Evolutionary conservation across 1,140 invertebrate genomes (phyloP).

Genomic region (Gryllus bimaculatus): DNA sequence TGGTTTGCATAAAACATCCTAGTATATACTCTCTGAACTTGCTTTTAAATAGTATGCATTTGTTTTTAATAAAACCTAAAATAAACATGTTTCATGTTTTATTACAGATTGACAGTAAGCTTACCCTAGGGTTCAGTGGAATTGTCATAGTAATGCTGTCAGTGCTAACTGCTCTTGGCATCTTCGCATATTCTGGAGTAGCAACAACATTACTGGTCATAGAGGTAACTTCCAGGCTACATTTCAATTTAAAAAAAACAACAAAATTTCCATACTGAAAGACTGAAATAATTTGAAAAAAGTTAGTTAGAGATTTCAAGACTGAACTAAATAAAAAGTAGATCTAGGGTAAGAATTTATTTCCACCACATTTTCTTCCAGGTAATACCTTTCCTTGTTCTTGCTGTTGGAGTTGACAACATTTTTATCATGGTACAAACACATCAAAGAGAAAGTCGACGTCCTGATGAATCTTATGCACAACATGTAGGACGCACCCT

Average conservation of each 20-base stretch:
- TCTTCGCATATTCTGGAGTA: constrained; percentile 70
- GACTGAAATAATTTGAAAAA: no score
- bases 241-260: no score
- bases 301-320: no score
- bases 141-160: constrained; percentile 77
- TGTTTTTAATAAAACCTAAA: no score
- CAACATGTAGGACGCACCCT: constrained; percentile 65
- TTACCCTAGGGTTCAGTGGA: constrained; percentile 69
- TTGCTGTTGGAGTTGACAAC: constrained; percentile 91
- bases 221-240: constrained; percentile 42
- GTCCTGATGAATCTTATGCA: constrained; percentile 38
- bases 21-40: no score
- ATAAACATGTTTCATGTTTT: neutral
- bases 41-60: no score
- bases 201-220: constrained; percentile 79
- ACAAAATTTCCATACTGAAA: no score
- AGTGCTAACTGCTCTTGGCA: constrained; percentile 67
- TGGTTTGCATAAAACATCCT: no score
- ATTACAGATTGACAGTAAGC: constrained; percentile 57
- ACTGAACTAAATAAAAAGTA: no score
- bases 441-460: constrained; percentile 42
- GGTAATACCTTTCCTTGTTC: constrained; percentile 75
- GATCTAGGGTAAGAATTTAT: no score
- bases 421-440: constrained; percentile 83
- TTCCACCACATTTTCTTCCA: neutral